phyloP scores from a whole-genome alignment of 2,888 invertebrate species.

The Callinectes sapidus region DNA sequence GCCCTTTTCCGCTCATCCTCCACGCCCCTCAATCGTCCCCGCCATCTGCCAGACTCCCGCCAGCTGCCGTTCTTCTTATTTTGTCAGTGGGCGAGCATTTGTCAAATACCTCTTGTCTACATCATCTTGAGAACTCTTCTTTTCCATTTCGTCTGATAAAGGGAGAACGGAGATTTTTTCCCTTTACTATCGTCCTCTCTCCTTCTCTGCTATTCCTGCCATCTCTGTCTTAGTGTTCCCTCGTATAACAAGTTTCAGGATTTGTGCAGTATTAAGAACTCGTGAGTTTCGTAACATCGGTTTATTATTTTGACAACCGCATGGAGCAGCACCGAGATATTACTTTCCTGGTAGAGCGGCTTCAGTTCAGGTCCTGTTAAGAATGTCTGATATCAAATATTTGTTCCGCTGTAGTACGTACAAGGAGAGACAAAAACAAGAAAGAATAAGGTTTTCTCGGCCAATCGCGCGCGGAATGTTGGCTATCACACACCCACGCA shows the following conservation, averaged over 20 bases:
- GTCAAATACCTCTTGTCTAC: neutral
- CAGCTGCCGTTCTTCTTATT: neutral
- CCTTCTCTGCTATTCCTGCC: neutral
- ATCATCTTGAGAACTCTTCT: neutral
- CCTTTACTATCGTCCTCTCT: neutral
- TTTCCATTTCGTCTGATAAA: neutral
- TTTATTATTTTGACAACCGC: neutral
- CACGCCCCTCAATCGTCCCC: neutral
- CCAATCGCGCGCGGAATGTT: no score
- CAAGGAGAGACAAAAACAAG: neutral
- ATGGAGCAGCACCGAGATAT: neutral
- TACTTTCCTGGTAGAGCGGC: neutral
- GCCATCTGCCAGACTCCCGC: neutral
- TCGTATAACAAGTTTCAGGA: neutral
- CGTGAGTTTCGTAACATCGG: neutral
- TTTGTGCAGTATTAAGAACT: neutral
- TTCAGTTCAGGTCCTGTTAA: neutral
- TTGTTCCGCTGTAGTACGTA: neutral
- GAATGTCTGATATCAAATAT: constrained; percentile 13
- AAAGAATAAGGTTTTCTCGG: no score
- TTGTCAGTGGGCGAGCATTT: neutral
- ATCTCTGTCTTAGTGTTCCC: neutral
- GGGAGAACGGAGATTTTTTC: neutral
- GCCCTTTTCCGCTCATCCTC: neutral
- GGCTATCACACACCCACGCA: no score